A percentile compares a stretch with the other conserved stretches of the same genome.
phyloP scores from a whole-genome alignment of 2,113 vertebrate species.

The Mungos mungo region DNA sequence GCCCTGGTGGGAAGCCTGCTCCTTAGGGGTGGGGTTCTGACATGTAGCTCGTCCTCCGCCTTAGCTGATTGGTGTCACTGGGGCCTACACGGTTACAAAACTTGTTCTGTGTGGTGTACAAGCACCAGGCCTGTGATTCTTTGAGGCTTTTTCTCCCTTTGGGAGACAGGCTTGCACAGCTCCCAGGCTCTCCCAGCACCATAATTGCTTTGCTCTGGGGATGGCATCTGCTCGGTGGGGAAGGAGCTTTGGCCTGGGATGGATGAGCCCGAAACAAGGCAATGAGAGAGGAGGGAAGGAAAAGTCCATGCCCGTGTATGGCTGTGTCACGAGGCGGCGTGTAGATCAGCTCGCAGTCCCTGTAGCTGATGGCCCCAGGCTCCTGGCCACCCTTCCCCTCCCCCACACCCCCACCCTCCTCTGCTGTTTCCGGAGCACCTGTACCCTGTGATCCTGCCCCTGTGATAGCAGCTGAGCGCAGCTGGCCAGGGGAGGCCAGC shows the following conservation, averaged over 20 bases:
- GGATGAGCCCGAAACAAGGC: background rate
- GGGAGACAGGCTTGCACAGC: background rate
- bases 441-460: background rate
- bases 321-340: background rate
- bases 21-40: background rate
- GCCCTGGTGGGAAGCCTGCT: background rate
- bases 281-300: background rate
- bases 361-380: background rate
- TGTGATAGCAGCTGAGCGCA: background rate
- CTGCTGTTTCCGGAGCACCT: background rate
- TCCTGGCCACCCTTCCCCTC: too few relatives aligned
- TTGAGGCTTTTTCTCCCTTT: background rate
- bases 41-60: background rate
- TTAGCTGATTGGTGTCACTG: background rate
- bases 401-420: background rate
- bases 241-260: background rate
- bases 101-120: background rate
- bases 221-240: background rate
- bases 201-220: background rate
- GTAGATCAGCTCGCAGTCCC: background rate
- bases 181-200: background rate
- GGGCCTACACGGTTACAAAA: background rate
- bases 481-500: background rate
- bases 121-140: background rate
- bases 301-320: fast-evolving